Conservation (phyloP, 2,113 vertebrate species). For the Axis porcinus region DNA sequence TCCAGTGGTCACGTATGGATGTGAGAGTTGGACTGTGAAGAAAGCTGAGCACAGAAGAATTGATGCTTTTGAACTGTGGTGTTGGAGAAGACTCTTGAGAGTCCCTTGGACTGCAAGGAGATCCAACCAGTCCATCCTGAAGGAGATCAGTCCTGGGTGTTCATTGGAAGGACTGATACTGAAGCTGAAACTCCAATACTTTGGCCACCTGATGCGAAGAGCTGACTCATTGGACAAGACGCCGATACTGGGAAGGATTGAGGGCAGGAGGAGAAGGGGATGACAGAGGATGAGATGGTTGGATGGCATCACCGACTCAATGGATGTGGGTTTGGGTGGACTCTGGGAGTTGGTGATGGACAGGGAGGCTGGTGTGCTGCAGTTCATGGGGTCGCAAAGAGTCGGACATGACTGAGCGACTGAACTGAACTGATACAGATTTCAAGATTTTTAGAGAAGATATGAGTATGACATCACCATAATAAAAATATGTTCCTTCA, state of each 20-base stretch:
- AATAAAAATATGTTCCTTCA: slow-evolving; percentile 1
- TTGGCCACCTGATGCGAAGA: neutral
- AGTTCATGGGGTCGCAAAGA: neutral
- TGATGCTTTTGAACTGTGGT: too few relatives aligned
- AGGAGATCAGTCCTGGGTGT: neutral
- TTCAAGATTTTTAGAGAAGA: neutral
- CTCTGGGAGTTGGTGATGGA: neutral
- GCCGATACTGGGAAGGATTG: neutral
- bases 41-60: too few relatives aligned
- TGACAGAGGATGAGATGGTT: neutral
- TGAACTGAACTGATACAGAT: neutral
- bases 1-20: too few relatives aligned
- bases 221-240: neutral
- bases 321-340: neutral
- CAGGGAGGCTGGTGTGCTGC: neutral
- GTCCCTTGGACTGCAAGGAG: neutral
- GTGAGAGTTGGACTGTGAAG: too few relatives aligned
- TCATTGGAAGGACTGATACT: neutral
- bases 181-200: neutral
- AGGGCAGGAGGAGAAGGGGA: neutral
- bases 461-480: neutral
- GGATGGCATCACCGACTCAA: neutral
- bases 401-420: neutral
- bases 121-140: neutral
- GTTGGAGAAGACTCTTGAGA: neutral